Base-by-base conservation (phyloP, 2,113 vertebrate species). In the Notechis scutatus region DNA sequence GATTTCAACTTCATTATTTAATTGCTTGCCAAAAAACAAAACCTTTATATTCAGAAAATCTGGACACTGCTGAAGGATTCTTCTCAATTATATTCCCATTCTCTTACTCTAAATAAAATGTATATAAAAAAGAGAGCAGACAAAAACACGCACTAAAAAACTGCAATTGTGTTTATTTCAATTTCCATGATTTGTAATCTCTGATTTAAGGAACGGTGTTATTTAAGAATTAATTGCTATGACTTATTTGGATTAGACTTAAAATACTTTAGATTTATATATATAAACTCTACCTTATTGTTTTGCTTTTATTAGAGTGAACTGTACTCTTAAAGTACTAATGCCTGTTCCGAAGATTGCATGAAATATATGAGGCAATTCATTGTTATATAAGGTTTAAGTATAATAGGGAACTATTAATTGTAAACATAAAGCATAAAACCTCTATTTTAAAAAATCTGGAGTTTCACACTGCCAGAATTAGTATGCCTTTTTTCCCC, bases 361-460 rank as follows among this genome's bases (percentile, higher is more conserved):
- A 91, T 88, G 88, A 92, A 95, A 95, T 55, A 1, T 94, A 34
- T 23, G 89, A 88, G 87, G 29, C 95, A 64, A 54, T 23, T 88
- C 29, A 74, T 74, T 91, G 1, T 0, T 94, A 61, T 89, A 39
- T 95, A 88, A 95, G 14, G 2, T 39, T 74, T 34, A 34, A 74
- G n/a, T 14, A 74, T 12, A 64, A 69, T 34, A 34, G 93, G 55
- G 0, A 34, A 96, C 90, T 14, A 94, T 89, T 26, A n/a, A 64
- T 86, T 54, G 54, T 69, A 94, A 57, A 92, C 95, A 94, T 96
- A 96, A 87, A 94, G 87, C 26, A 93, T 26, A 90, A 95, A 90
- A 23, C 64, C 69, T 94, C 39, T 92, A 92, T 81, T 92, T 94
- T 96, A 95, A 96, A 96, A 95, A 26, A 93, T 42, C 92, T 81